These are phyloP conservation scores for Muscicapa comitata DNA, from an alignment of 2,797 vertebrate species.

Conservation along the genomic window DNA sequence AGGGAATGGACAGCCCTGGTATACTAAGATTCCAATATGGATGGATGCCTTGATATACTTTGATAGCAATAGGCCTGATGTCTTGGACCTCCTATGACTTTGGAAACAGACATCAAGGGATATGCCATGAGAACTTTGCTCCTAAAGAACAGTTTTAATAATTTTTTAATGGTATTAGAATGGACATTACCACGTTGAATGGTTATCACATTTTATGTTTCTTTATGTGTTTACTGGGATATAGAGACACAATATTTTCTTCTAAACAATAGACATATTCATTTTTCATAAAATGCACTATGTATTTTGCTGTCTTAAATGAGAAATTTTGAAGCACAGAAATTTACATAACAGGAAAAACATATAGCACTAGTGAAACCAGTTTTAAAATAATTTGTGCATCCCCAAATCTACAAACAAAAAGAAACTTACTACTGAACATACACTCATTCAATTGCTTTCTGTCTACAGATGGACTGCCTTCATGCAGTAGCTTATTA, in stretches of 20 bases:
- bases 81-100: background rate
- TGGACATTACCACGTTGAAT: background rate
- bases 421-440: background rate
- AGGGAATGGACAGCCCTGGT: background rate
- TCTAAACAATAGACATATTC: background rate
- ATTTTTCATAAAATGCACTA: background rate
- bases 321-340: background rate
- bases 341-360: background rate
- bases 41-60: background rate
- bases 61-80: background rate
- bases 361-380: background rate
- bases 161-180: background rate
- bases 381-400: background rate
- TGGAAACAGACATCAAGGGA: background rate
- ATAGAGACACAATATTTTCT: background rate
- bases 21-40: background rate
- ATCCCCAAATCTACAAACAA: background rate
- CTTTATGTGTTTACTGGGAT: background rate
- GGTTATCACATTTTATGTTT: background rate
- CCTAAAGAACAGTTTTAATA: background rate
- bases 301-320: background rate
- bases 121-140: background rate
- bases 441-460: background rate
- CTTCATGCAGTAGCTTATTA: background rate
- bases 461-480: background rate